phyloP scores from a whole-genome alignment of 2,113 vertebrate genomes.

The Damaliscus lunatus region DNA sequence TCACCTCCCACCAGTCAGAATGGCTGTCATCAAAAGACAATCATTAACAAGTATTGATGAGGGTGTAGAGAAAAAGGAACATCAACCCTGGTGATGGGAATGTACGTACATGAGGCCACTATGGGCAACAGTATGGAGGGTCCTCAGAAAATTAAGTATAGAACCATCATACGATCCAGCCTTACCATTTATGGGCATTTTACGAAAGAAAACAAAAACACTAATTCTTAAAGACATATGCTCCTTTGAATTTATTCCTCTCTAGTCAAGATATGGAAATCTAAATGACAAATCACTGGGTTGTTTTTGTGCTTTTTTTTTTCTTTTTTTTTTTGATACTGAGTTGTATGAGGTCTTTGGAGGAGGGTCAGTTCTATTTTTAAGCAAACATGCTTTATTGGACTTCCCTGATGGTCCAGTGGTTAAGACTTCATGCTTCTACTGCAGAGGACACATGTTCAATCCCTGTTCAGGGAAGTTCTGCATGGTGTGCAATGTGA shows the following conservation, averaged over 20 bases:
- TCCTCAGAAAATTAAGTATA: background rate
- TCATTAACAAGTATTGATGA: background rate
- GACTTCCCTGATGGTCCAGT: background rate
- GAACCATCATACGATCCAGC: background rate
- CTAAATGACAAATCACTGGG: background rate
- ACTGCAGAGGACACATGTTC: background rate
- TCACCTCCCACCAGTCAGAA: background rate
- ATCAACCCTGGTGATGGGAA: background rate
- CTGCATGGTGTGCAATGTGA: background rate
- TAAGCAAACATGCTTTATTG: background rate
- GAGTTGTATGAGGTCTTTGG: background rate
- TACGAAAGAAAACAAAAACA: background rate
- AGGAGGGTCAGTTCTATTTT: background rate
- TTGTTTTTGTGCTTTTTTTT: background rate
- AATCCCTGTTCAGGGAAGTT: background rate
- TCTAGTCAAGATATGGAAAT: background rate
- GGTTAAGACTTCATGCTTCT: background rate
- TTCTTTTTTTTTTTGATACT: background rate
- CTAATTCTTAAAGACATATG: background rate
- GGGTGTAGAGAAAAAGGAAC: background rate
- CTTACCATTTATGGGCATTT: background rate
- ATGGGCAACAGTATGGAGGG: background rate
- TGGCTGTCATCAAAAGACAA: background rate
- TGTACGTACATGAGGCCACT: background rate
- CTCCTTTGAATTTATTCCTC: background rate